Evolutionary conservation across 2,888 invertebrate species (phyloP), one percentile per base, ranked within the genome.

Genomic region (Stegophylla sp.): DNA sequence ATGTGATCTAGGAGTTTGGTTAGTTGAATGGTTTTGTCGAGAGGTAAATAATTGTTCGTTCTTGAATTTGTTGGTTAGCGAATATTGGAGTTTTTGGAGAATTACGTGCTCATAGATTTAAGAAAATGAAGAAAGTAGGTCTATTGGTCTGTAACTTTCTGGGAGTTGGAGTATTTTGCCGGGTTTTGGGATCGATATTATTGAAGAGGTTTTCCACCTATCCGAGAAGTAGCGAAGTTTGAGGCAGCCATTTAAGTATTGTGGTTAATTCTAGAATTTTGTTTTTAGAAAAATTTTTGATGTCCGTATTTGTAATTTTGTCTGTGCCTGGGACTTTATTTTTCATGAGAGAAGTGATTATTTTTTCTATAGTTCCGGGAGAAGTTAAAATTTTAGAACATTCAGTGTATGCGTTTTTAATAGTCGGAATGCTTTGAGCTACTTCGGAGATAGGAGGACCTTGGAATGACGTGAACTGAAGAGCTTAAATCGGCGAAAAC

Each of bases 21-120:
- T 56, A 56, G 20, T 20, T 56, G 56, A 23, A 10, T 56, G n/a
- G n/a, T 56, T 56, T 20, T 56, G 56, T 9, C 45, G 45, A 12
- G 10, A 45, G 45, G 45, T 7, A 34, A 34, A n/a, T n/a, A n/a
- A 34, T 34, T 34, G 34, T 34, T 34, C 34, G 4, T 34, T 7
- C 7, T 7, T 34, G 4, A 56, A n/a, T 48, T 26, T 48, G 23
- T 15, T 26, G 15, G 23, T n/a, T 51, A 26, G 43, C 12, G 26
- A 71, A 23, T 20, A 4, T 56, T 56, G 56, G 9, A 45, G 45
- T 10, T 45, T 4, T 9, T 9, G 12, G 45, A 64, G 73, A 12
- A 82, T 73, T 41, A 67, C 17, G 43, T 53, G 64, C 20, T 56
- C 56, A 20, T 23, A 56, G 20, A 56, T 56, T 56, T 56, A n/a